Evolutionary conservation across 2,888 invertebrate species (phyloP).

Genomic region (Argyresthia albistria): DNA sequence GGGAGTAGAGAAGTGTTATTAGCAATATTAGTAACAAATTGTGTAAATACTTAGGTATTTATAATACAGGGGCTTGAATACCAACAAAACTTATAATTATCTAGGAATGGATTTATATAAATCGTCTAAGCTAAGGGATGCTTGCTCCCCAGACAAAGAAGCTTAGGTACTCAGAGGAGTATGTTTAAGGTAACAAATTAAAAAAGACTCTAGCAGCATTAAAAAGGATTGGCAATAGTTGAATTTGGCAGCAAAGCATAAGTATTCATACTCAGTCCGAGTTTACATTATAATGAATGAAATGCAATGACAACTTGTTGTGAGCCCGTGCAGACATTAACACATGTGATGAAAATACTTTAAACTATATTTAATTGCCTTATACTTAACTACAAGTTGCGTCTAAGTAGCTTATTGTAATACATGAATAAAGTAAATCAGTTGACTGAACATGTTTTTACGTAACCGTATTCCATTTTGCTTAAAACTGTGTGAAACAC

Average conservation of each 20-base stretch:
- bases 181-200: constrained; percentile 32
- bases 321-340: neutral
- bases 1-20: constrained; percentile 18
- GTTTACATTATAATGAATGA: no score
- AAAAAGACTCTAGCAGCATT: neutral
- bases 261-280: constrained; percentile 10
- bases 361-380: neutral
- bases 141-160: no score
- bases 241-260: constrained; percentile 45
- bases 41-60: constrained; percentile 27
- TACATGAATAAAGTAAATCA: no score
- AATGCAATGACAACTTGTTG: neutral
- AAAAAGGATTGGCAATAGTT: constrained; percentile 34
- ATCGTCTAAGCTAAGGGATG: neutral
- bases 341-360: neutral
- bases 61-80: constrained; percentile 2
- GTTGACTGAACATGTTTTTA: no score
- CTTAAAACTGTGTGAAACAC: no score
- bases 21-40: constrained; percentile 17
- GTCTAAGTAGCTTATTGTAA: no score
- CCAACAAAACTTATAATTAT: neutral
- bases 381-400: neutral
- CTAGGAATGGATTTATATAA: neutral
- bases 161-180: constrained; percentile 6
- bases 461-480: neutral